Conservation (phyloP, 2,113 vertebrate genomes). For the Baryphthengus martii region DNA sequence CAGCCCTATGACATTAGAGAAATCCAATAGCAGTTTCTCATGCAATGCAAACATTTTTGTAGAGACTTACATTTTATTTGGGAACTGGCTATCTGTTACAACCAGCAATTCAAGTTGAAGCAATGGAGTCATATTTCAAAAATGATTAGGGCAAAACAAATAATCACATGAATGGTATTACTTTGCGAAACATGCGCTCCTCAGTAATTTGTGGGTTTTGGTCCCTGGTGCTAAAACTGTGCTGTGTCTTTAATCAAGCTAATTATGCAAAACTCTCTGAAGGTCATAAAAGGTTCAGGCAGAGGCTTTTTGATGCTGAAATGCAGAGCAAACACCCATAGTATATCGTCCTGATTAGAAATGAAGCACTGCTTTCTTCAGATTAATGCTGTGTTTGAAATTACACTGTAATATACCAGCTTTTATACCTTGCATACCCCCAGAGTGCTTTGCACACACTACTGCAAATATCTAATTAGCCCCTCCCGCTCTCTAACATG, state of each 20-base stretch:
- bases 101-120: conserved; percentile 23
- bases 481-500: neutral
- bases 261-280: conserved; percentile 59
- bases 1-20: neutral
- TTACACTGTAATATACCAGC: neutral
- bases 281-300: conserved; percentile 61
- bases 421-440: neutral
- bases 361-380: neutral
- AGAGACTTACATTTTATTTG: conserved; percentile 13
- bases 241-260: conserved; percentile 66
- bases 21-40: conserved; percentile 4
- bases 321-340: neutral
- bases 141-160: conserved; percentile 63
- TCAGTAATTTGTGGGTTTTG: conserved; percentile 57
- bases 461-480: neutral
- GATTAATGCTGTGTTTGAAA: neutral
- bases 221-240: conserved; percentile 58
- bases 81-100: conserved; percentile 45
- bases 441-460: neutral
- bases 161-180: conserved; percentile 62
- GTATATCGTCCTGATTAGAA: conserved; percentile 14
- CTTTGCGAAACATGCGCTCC: conserved; percentile 60
- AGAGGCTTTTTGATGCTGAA: conserved; percentile 47
- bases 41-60: conserved; percentile 35
- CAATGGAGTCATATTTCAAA: conserved; percentile 56